Conservation (phyloP, 2,113 vertebrate species). For the Antechinus stuartii region DNA sequence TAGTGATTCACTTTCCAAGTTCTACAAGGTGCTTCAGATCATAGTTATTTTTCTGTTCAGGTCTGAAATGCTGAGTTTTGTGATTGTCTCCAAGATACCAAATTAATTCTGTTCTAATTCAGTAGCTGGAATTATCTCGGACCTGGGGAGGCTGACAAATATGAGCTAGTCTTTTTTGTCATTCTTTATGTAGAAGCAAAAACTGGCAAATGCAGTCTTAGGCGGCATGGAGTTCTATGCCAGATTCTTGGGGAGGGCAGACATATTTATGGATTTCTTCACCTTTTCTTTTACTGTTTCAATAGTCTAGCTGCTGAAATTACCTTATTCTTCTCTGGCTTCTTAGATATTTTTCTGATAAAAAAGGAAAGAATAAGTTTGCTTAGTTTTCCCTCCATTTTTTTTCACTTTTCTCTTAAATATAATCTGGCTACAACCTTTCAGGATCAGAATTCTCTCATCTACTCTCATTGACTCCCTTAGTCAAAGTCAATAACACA, state of each 20-base stretch:
- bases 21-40: slow-evolving; percentile 34
- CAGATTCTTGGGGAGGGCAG: background rate
- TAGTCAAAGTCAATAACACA: background rate
- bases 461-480: background rate
- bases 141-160: slow-evolving; percentile 34
- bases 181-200: background rate
- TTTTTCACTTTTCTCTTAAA: background rate
- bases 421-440: background rate
- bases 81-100: slow-evolving; percentile 39
- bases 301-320: background rate
- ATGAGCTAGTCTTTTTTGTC: background rate
- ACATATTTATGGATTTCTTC: background rate
- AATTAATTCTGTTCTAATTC: slow-evolving; percentile 29
- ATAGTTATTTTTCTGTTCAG: slow-evolving; percentile 31
- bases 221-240: background rate
- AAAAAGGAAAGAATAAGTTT: background rate
- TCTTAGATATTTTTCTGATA: background rate
- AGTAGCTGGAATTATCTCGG: slow-evolving; percentile 3
- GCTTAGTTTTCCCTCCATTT: background rate
- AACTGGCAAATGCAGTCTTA: background rate
- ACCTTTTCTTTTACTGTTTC: background rate
- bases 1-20: background rate
- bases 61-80: slow-evolving; percentile 36
- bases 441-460: background rate
- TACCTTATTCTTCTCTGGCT: background rate